A percentile compares a stretch with the other conserved stretches of the same genome.
phyloP scores from a whole-genome alignment of 2,113 vertebrate genomes.

The Gymnorhina tibicen region DNA sequence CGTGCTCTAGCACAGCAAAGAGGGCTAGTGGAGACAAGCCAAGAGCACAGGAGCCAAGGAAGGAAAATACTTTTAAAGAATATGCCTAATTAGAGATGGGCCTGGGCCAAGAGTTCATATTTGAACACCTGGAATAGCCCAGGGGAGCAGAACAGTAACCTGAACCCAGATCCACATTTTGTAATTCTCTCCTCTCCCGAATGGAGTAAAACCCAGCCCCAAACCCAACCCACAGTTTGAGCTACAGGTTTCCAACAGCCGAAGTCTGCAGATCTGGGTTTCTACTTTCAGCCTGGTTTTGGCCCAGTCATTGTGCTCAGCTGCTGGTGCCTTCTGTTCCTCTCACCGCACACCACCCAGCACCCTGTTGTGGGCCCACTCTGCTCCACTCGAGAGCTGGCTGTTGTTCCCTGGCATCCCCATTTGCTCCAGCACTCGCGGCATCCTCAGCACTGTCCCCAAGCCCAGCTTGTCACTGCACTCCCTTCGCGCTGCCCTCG shows the following conservation, averaged over 20 bases:
- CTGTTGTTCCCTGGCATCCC: not conserved
- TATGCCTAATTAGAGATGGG: slow-evolving; percentile 42
- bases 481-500: not conserved
- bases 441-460: not conserved
- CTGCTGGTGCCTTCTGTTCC: not conserved
- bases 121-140: slow-evolving; percentile 57
- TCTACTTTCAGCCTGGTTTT: not conserved
- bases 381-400: not conserved
- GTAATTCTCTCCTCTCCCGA: not conserved
- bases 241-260: not conserved
- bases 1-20: not conserved
- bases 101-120: slow-evolving; percentile 19
- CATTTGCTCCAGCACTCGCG: not conserved
- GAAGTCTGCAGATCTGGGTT: not conserved
- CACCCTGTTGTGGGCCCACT: accelerated
- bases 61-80: slow-evolving; percentile 56
- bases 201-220: not conserved
- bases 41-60: slow-evolving; percentile 26
- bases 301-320: not conserved
- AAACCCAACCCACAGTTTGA: not conserved
- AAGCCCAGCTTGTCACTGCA: not conserved
- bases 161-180: slow-evolving; percentile 34
- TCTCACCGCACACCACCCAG: not conserved
- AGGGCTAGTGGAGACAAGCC: slow-evolving; percentile 53
- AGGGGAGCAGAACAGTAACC: slow-evolving; percentile 6